Evolutionary conservation across 2,113 vertebrate species (phyloP), one percentile per base, ranked within the genome.

Genomic region (Cisticola juncidis): DNA sequence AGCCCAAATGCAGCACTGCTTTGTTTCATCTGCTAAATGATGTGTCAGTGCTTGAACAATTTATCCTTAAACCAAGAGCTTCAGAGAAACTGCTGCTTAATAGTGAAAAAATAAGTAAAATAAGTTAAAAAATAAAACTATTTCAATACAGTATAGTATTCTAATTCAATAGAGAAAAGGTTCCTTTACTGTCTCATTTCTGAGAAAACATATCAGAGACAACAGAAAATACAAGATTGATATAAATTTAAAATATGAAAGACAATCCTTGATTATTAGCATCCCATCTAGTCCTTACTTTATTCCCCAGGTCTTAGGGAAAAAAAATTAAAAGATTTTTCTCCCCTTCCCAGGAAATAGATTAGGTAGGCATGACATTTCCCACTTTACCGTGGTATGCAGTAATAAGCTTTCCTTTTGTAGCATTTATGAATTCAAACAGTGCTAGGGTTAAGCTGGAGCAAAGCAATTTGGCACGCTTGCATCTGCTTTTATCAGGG

Each of bases 381-480:
- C 95, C 90, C 74, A 91, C 96, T 97, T 94, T 86, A 93, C 80
- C 57, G 12, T 72, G 44, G 12, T 61, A 92, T 68, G 90, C 20
- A 1, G 95, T 98, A 94, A 95, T 94, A 95, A 94, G 96, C 88
- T 94, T 97, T 95, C 47, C 91, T 97, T 98, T 95, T 96, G 96
- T 95, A 95, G 93, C 88, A 53, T 85, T 97, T 97, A 94, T 90
- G 79, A 96, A 97, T 97, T 96, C 95, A 95, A 97, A 95, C 91
- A 92, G 85, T 81, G 94, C 89, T 80, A 94, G 65, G 96, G 97
- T 97, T 97, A 98, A 98, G 94, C 96, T 29, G 23, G 93, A 98
- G 98, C 96, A 98, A 98, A 97, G 97, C 96, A 97, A 98, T 98
- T 96, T 96, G 96, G 92, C 88, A 96, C 54, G 95, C 96, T 90